A percentile compares a stretch with the other conserved stretches of the same genome.
These are phyloP conservation scores for Oncorhynchus clarkii DNA, from an alignment of 2,113 vertebrate genomes.

Conservation along the genomic window DNA sequence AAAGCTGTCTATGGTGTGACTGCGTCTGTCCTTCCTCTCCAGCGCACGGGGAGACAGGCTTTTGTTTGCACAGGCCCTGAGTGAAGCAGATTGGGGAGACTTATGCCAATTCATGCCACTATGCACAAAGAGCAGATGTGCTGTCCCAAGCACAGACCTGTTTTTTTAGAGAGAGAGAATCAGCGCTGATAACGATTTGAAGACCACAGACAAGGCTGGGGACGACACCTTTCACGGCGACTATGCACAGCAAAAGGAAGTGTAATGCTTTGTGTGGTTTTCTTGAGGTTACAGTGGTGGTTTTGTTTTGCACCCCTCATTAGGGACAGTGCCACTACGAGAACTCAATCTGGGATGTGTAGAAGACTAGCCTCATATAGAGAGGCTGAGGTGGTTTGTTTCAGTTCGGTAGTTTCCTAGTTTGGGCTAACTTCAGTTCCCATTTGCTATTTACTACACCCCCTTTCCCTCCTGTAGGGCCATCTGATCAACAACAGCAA, in stretches of 20 bases:
- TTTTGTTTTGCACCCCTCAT: background rate
- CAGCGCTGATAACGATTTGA: too few species aligned
- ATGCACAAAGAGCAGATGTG: slow-evolving; percentile 69
- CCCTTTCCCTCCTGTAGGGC: too few species aligned
- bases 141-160: slow-evolving; percentile 55
- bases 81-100: slow-evolving; percentile 66
- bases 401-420: slow-evolving; percentile 1
- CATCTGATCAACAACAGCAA: background rate
- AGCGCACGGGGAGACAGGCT: slow-evolving; percentile 29
- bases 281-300: background rate
- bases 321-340: background rate
- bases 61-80: slow-evolving; percentile 47
- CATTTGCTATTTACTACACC: background rate
- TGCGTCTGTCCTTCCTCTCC: slow-evolving; percentile 63
- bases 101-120: slow-evolving; percentile 63
- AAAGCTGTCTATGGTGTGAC: slow-evolving; percentile 29
- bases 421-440: slow-evolving; percentile 25
- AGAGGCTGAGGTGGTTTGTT: background rate
- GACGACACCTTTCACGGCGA: background rate
- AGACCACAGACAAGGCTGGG: background rate
- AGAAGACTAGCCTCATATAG: background rate
- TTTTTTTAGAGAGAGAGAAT: slow-evolving; percentile 5
- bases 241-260: background rate
- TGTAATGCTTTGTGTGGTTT: background rate
- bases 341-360: background rate